Evolutionary conservation across 2,888 invertebrate genomes (phyloP).

Genomic region (Napeogenes inachia): DNA sequence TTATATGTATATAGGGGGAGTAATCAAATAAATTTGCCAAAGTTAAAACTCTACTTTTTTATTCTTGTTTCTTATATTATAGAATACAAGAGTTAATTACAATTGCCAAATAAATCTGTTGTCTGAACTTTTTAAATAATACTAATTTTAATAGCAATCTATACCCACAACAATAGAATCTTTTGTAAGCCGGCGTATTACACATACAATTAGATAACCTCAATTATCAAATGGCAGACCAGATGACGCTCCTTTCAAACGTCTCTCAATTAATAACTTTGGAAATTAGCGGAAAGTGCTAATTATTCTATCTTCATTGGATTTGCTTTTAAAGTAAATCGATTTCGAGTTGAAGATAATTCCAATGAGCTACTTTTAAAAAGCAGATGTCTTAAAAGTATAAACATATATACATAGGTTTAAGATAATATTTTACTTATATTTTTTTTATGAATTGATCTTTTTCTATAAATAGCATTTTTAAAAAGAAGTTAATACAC

Average conservation of each 20-base stretch:
- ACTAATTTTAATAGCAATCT: neutral
- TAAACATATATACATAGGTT: too few relatives aligned
- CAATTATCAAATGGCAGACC: conserved; percentile 38
- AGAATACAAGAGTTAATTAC: neutral
- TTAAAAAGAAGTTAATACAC: too few relatives aligned
- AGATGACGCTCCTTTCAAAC: conserved; percentile 67
- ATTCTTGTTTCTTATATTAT: too few relatives aligned
- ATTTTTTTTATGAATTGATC: too few relatives aligned
- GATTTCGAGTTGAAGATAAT: conserved; percentile 32
- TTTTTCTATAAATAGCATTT: too few relatives aligned
- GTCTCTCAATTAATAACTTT: conserved; percentile 72
- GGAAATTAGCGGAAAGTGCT: conserved; percentile 66
- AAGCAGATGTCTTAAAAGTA: too few relatives aligned
- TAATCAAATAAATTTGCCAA: too few relatives aligned
- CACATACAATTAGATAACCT: conserved; percentile 36
- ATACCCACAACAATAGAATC: conserved; percentile 17
- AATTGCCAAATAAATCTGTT: neutral
- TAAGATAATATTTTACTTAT: too few relatives aligned
- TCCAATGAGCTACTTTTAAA: too few relatives aligned
- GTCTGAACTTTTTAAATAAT: neutral
- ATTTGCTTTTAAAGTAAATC: conserved; percentile 32
- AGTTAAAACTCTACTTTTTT: too few relatives aligned
- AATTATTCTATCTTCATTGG: conserved; percentile 68
- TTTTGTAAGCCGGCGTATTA: conserved; percentile 20
- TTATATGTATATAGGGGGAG: too few relatives aligned